These are phyloP conservation scores for Xanthia togata DNA, from an alignment of 2,888 invertebrate genomes.

Conservation along the genomic window DNA sequence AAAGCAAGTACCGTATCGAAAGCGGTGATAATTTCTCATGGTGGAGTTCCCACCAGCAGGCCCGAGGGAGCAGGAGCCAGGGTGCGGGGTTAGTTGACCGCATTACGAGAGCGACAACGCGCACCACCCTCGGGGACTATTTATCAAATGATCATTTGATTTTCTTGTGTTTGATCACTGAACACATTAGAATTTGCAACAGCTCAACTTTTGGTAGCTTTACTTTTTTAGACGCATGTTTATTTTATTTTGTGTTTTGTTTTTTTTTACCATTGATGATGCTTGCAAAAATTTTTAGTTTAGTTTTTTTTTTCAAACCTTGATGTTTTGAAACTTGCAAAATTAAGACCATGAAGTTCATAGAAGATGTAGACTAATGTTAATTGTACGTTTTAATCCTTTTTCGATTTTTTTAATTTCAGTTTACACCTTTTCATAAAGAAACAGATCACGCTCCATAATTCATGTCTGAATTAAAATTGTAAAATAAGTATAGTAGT, in stretches of 20 bases:
- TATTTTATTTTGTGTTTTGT: neutral
- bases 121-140: slow-evolving; percentile 83
- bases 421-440: neutral
- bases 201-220: slow-evolving; percentile 79
- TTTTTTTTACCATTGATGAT: neutral
- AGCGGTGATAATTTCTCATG: slow-evolving; percentile 81
- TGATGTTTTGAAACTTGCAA: neutral
- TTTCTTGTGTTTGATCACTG: slow-evolving; percentile 91
- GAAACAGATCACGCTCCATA: slow-evolving; percentile 26
- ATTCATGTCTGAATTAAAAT: slow-evolving; percentile 45
- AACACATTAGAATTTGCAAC: slow-evolving; percentile 90
- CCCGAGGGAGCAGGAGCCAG: slow-evolving; percentile 56
- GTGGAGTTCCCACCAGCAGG: slow-evolving; percentile 50
- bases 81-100: slow-evolving; percentile 81
- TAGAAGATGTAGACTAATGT: neutral
- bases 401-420: neutral
- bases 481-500: slow-evolving; percentile 35
- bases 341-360: neutral
- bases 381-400: too few relatives aligned
- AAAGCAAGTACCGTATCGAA: slow-evolving; percentile 75
- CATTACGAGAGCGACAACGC: slow-evolving; percentile 84
- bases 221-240: slow-evolving; percentile 65
- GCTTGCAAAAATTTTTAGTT: neutral
- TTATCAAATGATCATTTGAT: slow-evolving; percentile 91
- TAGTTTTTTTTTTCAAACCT: slow-evolving; percentile 1